A percentile compares a stretch with the other conserved stretches of the same genome.
phyloP scores from a whole-genome alignment of 2,797 vertebrate species.

The Buphagus erythrorhynchus region DNA sequence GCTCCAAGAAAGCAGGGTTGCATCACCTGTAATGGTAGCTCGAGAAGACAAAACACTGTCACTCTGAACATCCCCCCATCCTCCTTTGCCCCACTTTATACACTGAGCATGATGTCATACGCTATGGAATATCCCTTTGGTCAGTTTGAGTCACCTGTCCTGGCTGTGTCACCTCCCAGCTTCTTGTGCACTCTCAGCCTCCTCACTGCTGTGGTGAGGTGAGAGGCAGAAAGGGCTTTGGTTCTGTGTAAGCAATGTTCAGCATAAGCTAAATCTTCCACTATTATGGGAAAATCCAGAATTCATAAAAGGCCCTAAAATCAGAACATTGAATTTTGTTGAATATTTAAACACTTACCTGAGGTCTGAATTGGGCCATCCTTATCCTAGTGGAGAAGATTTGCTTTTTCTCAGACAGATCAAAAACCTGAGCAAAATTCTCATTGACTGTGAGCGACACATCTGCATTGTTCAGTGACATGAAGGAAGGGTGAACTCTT shows the following conservation, averaged over 20 bases:
- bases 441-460: not conserved
- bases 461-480: not conserved
- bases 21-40: rapidly evolving
- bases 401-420: not conserved
- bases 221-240: not conserved
- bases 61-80: rapidly evolving
- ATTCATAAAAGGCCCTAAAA: not conserved
- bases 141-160: not conserved
- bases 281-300: not conserved
- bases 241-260: not conserved
- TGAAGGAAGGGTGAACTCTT: not conserved
- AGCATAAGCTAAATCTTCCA: not conserved
- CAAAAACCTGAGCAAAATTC: not conserved
- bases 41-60: not conserved
- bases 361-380: not conserved
- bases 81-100: not conserved
- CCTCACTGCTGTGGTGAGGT: not conserved
- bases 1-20: not conserved
- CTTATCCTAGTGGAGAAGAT: not conserved
- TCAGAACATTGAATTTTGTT: not conserved
- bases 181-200: not conserved
- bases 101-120: not conserved
- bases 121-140: not conserved
- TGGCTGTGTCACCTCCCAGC: not conserved
- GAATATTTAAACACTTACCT: not conserved